Percentiles rank a stretch among this genome's conserved stretches.
Evolutionary conservation across 2,113 vertebrate species (phyloP).

Genomic region (Fulmarus glacialis): DNA sequence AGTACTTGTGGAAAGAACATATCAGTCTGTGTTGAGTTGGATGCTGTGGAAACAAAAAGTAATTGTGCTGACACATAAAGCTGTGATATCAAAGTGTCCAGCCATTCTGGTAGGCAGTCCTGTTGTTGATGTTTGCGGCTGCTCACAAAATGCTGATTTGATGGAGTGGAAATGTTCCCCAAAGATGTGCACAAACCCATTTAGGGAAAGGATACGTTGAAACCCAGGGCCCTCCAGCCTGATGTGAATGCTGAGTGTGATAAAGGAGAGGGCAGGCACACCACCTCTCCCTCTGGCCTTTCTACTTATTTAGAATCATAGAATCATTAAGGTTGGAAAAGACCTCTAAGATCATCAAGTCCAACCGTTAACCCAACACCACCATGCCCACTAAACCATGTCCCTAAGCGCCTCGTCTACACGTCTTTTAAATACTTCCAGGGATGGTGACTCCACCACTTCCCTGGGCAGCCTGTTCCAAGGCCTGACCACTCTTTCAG

Average conservation of each 20-base stretch:
- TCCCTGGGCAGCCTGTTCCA: no score
- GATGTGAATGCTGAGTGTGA: background rate
- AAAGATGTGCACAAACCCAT: background rate
- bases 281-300: background rate
- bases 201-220: background rate
- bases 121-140: background rate
- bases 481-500: no score
- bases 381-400: no score
- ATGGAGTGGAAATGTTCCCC: background rate
- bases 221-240: background rate
- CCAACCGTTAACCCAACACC: no score
- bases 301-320: background rate
- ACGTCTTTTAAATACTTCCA: no score
- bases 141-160: background rate
- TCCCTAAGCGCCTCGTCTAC: no score
- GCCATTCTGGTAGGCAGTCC: background rate
- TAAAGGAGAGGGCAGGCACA: background rate
- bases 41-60: background rate
- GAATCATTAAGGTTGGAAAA: no score
- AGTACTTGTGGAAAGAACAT: background rate
- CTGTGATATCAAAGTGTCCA: background rate
- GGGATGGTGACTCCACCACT: no score
- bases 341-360: no score
- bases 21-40: fast-evolving
- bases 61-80: background rate